A percentile compares a stretch with the other conserved stretches of the same genome.
Conservation (phyloP, 2,797 vertebrate genomes). For the Coilia nasus region DNA sequence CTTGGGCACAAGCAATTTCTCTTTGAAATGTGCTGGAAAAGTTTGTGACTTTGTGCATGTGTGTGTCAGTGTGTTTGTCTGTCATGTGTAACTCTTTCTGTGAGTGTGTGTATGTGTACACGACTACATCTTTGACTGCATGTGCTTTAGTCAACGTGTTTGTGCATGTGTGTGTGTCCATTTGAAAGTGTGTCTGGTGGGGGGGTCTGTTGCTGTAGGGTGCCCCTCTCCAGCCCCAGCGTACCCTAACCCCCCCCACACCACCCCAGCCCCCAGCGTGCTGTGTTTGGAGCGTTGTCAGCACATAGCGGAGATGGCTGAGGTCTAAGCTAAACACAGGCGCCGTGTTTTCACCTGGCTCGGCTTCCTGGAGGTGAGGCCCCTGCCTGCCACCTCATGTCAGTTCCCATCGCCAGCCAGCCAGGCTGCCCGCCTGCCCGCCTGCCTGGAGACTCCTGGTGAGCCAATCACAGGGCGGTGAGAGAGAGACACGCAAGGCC, state of each 20-base stretch:
- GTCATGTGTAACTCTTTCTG: not conserved
- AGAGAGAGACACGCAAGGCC: too few species aligned
- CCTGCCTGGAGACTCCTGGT: too few species aligned
- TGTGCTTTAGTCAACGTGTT: not conserved
- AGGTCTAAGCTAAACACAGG: slow-evolving; percentile 74
- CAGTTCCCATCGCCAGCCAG: not conserved
- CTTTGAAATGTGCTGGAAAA: slow-evolving; percentile 12
- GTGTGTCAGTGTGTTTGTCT: not conserved
- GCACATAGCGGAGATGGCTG: slow-evolving; percentile 73
- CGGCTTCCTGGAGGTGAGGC: slow-evolving; percentile 67
- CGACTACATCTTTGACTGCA: not conserved
- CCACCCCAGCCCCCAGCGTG: not conserved
- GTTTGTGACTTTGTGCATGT: not conserved
- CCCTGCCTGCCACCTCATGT: slow-evolving; percentile 29
- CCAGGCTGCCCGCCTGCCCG: not conserved
- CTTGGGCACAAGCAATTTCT: not conserved
- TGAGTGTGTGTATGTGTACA: not conserved
- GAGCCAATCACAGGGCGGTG: not conserved
- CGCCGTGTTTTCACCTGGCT: slow-evolving; percentile 72
- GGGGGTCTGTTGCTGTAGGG: not conserved
- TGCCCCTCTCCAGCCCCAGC: not conserved
- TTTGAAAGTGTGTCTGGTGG: slow-evolving; percentile 11
- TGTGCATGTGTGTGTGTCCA: not conserved
- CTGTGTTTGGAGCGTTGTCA: slow-evolving; percentile 64
- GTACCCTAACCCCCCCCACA: not conserved